Base-by-base conservation (phyloP, 2,797 vertebrate species). In the Anguilla obscura region DNA sequence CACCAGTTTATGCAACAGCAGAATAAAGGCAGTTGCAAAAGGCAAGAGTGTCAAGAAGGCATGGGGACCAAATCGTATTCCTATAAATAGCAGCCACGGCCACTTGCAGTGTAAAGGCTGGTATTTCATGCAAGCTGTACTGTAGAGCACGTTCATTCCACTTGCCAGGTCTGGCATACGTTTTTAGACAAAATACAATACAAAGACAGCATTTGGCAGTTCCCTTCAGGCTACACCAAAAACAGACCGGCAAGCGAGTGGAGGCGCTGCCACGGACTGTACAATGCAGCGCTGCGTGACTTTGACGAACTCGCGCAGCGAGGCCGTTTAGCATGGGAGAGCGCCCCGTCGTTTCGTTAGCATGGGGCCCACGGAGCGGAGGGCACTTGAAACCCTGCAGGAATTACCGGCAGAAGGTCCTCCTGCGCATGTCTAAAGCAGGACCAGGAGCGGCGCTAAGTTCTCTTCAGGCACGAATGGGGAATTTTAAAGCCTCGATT, bases 401-500 rank as follows among this genome's bases (percentile, higher is more conserved):
- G 84, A 85, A 36, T 85, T 24, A 50, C 85, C 84, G 71, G 54
- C 66, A 36, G 63, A 76, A 74, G 52, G 33, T 63, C 40, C 83
- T 85, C 83, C 52, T 27, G 87, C 48, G 66, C 85, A 86, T 76
- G 50, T 86, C 85, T 71, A 74, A 63, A 86, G 12, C 85, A 74
- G 36, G 40, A 14, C 85, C 66, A 40, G 45, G 40, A 86, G 66
- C 66, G 4, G 50, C 0, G 58, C 60, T 69, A 21, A 18, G 30
- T 86, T 86, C 21, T 40, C 21, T 16, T n/a, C 58, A 71, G 27
- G 16, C 83, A 30, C 48, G 18, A 52, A 5, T 0, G 33, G 6
- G 33, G 27, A 10, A 45, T 66, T 71, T 86, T 71, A n/a, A 74
- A 74, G 66, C 66, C 5, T 50, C n/a, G n/a, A 21, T 74, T 74